Evolutionary conservation across 2,113 vertebrate species (phyloP), one percentile per base, ranked within the genome.

Genomic region (Saimiri boliviensis): DNA sequence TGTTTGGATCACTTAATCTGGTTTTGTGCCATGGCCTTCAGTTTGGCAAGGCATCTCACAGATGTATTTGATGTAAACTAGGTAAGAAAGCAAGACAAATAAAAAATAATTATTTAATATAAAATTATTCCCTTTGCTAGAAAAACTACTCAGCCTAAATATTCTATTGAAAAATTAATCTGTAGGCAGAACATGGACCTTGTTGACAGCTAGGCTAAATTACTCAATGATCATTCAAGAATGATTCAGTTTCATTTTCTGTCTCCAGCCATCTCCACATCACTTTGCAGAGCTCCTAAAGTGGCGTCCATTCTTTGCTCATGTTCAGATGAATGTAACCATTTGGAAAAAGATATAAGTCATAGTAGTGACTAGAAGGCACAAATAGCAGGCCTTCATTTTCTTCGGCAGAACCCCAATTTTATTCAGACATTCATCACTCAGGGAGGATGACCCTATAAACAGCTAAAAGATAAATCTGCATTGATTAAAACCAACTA

Each of bases 1-100:
- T 95, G 54, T 81, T 92, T 89, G 80, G 8, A 91, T 84, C 60
- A 94, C 21, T 94, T 91, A 88, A 91, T 94, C 60, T 91, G 40
- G 27, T 91, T 96, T 47, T 35, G 11, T 58, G 49, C 21, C 20
- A n/a, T 30, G 2, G 12, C 74, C 80, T 84, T 84, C 84, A 91
- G n/a, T 93, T 49, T 94, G 35, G 66, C 70, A 23, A 94, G 20
- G 27, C 47, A 93, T 89, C 81, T 89, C 42, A 96, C 60, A 91
- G 94, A 88, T 63, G 94, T 20, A 49, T 49, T 80, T 68, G 47
- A 93, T 42, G n/a, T 95, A 20, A 93, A 89, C 13, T 49, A 94
- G 89, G 23, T 80, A 93, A 91, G 23, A 95, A 2, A 80, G 45
- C 23, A 49, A 88, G 52, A 4, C 88, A 86, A 89, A 85, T 92